Conservation (phyloP, 2,888 invertebrate genomes). For the Agriopis marginaria region DNA sequence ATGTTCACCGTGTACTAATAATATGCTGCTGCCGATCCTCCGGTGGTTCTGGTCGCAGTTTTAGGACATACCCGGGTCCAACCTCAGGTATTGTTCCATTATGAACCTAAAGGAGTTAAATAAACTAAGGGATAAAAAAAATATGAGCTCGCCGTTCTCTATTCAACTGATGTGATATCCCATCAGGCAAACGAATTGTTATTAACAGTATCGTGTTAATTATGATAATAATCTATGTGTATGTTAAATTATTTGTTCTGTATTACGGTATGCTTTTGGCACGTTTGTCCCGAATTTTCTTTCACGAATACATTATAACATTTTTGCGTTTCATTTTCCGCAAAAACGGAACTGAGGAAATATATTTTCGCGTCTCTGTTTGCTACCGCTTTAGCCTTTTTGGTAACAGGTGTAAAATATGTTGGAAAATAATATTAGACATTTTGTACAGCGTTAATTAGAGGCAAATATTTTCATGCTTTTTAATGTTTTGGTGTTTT, state of each 20-base stretch:
- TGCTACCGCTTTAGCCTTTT: slow-evolving; percentile 24
- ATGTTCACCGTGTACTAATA: no score
- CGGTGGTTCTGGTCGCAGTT: no score
- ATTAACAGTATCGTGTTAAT: not conserved
- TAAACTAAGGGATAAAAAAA: no score
- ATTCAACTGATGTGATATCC: no score
- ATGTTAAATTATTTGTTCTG: not conserved
- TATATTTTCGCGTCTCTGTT: slow-evolving; percentile 29
- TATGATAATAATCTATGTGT: not conserved
- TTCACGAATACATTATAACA: slow-evolving; percentile 20
- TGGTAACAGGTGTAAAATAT: slow-evolving; percentile 30
- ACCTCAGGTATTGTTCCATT: no score
- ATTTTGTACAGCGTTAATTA: slow-evolving; percentile 25
- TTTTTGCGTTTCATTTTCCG: slow-evolving; percentile 27
- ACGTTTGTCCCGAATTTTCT: slow-evolving; percentile 24
- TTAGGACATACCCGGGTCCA: no score
- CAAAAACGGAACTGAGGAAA: slow-evolving; percentile 26
- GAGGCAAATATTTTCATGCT: slow-evolving; percentile 23
- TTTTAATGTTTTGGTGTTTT: slow-evolving; percentile 8
- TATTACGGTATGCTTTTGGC: slow-evolving; percentile 15
- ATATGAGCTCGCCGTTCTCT: no score
- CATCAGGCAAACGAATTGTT: no score
- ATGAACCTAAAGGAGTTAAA: no score
- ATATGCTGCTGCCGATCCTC: no score
- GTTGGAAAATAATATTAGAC: slow-evolving; percentile 24